Conservation (phyloP, 2,113 vertebrate species). For the Jaculus jaculus region DNA sequence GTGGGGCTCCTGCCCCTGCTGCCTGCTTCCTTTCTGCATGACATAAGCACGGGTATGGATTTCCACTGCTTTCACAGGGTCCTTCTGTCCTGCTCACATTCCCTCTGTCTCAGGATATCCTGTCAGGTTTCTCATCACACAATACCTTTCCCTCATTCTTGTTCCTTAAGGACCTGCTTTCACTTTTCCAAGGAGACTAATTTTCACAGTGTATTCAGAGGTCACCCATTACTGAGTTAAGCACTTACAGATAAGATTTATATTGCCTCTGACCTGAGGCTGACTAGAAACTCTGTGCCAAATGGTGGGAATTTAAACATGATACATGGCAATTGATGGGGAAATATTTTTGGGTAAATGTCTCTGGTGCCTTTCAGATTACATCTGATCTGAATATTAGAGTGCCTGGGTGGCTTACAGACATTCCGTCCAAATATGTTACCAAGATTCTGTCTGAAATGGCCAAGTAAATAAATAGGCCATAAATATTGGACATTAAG, state of each 20-base stretch:
- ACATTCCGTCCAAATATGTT: conserved; percentile 3
- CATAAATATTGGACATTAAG: conserved; percentile 13
- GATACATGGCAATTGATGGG: neutral
- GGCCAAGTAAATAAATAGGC: conserved; percentile 44
- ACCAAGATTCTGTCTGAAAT: conserved; percentile 39
- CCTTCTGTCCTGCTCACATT: neutral
- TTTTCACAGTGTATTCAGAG: neutral
- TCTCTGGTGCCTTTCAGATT: neutral
- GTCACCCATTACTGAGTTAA: conserved; percentile 7
- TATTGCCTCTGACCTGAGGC: neutral
- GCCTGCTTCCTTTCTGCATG: neutral
- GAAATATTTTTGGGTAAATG: conserved; percentile 9
- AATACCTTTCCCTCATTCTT: neutral
- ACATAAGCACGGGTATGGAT: neutral
- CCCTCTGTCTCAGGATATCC: neutral
- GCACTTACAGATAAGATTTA: neutral
- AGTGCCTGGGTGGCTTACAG: neutral
- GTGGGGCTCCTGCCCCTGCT: neutral
- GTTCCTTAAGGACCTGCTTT: conserved; percentile 29
- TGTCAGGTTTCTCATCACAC: neutral
- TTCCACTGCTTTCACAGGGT: neutral
- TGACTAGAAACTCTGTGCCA: neutral
- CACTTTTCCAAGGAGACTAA: conserved; percentile 15
- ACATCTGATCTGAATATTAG: neutral
- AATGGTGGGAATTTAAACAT: neutral